Percentiles rank a stretch among this genome's conserved stretches.
Conservation (phyloP, 2,797 vertebrate species). For the Chaenodraco wilsoni region DNA sequence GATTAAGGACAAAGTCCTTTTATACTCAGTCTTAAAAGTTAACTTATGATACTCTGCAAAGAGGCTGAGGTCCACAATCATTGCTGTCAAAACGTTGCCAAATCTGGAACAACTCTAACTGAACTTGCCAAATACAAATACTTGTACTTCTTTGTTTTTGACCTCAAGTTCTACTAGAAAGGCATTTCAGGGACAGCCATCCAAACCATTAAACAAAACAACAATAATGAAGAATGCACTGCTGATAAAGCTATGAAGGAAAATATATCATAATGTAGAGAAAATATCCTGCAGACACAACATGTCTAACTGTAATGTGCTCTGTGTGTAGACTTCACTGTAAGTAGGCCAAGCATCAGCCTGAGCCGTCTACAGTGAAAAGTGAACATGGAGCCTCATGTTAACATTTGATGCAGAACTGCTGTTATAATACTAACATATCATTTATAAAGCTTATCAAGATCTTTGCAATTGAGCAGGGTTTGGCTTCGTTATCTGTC, state of each 20-base stretch:
- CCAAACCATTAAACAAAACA: constrained; percentile 67
- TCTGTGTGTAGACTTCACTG: constrained; percentile 31
- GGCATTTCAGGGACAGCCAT: constrained; percentile 44
- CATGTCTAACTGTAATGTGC: constrained; percentile 24
- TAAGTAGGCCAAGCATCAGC: constrained; percentile 58
- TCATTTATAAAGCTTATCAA: constrained; percentile 71
- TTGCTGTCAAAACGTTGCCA: constrained; percentile 48
- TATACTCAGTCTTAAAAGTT: constrained; percentile 50
- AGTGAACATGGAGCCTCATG: constrained; percentile 53
- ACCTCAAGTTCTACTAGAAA: constrained; percentile 57
- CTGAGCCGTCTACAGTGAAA: constrained; percentile 38
- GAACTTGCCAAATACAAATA: constrained; percentile 47
- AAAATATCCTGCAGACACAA: constrained; percentile 62
- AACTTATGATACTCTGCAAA: constrained; percentile 39
- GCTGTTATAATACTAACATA: constrained; percentile 60
- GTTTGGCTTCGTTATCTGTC: constrained; percentile 64
- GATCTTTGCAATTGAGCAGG: constrained; percentile 57
- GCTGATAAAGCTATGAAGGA: constrained; percentile 32
- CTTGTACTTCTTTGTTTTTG: constrained; percentile 52
- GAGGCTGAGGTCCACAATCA: constrained; percentile 40
- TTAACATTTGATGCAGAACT: constrained; percentile 59
- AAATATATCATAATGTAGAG: constrained; percentile 47
- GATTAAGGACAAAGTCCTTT: constrained; percentile 71
- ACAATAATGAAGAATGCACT: constrained; percentile 57
- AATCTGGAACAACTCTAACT: constrained; percentile 38